Conservation (phyloP, 2,888 invertebrate species). For the Tribolium freemani region DNA sequence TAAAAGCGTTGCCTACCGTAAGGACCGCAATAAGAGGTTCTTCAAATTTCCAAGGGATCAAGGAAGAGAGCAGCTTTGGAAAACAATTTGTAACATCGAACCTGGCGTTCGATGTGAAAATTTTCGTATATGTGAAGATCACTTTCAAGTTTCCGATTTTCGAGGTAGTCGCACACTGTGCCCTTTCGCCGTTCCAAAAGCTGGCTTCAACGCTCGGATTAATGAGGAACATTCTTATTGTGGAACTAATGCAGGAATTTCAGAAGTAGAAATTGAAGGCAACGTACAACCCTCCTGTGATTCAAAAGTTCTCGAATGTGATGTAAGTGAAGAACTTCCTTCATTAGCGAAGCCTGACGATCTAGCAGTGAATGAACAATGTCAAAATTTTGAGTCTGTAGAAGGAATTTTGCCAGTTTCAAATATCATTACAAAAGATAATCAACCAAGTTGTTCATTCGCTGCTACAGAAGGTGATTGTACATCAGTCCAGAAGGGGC, state of each 20-base stretch:
- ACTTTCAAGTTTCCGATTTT: neutral
- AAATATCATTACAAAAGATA: neutral
- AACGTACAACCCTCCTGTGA: neutral
- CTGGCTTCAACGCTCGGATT: neutral
- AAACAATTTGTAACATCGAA: neutral
- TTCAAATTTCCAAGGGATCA: neutral
- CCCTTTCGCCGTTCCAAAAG: neutral
- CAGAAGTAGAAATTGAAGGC: neutral
- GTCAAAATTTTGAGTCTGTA: neutral
- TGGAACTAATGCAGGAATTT: neutral
- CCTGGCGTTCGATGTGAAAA: neutral
- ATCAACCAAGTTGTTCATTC: neutral
- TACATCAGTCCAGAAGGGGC: neutral
- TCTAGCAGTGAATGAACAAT: neutral
- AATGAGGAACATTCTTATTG: neutral
- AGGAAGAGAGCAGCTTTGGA: neutral
- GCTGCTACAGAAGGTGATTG: neutral
- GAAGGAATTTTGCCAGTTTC: neutral
- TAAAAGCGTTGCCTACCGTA: neutral
- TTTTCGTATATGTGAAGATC: neutral
- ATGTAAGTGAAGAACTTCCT: neutral
- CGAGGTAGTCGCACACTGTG: neutral
- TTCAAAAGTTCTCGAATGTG: neutral
- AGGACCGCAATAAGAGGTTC: neutral
- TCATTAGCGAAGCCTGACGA: neutral